phyloP scores from a whole-genome alignment of 2,113 vertebrate genomes.

The Jaculus jaculus region DNA sequence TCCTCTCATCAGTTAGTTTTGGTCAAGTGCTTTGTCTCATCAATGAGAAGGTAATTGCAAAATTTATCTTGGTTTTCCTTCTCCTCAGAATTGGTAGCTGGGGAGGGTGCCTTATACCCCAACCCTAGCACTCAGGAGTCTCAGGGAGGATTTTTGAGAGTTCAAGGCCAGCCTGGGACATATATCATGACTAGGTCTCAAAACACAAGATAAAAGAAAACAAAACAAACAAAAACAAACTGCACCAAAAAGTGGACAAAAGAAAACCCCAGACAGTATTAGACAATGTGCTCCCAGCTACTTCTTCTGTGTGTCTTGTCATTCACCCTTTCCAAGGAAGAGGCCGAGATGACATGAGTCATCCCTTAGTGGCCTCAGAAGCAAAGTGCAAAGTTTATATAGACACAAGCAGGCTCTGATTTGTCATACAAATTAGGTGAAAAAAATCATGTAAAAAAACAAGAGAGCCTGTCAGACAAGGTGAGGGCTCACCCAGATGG shows the following conservation, averaged over 20 bases:
- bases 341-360: not conserved
- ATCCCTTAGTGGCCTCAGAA: not conserved
- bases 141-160: not conserved
- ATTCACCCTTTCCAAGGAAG: not conserved
- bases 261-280: not conserved
- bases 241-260: not conserved
- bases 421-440: too few species aligned
- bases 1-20: too few species aligned
- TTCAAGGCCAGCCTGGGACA: not conserved
- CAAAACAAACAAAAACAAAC: not conserved
- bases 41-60: too few species aligned
- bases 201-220: not conserved
- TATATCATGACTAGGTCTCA: not conserved
- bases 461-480: too few species aligned
- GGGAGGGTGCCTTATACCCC: not conserved
- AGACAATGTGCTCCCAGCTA: not conserved
- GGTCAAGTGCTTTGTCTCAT: too few species aligned
- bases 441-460: too few species aligned
- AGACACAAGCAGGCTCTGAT: too few species aligned
- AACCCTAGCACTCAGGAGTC: too few species aligned
- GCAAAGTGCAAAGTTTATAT: not conserved
- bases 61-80: not conserved
- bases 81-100: not conserved
- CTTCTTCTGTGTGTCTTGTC: not conserved
- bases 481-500: too few species aligned